Base-by-base conservation (phyloP, 2,113 vertebrate genomes). In the Pelecanus crispus region DNA sequence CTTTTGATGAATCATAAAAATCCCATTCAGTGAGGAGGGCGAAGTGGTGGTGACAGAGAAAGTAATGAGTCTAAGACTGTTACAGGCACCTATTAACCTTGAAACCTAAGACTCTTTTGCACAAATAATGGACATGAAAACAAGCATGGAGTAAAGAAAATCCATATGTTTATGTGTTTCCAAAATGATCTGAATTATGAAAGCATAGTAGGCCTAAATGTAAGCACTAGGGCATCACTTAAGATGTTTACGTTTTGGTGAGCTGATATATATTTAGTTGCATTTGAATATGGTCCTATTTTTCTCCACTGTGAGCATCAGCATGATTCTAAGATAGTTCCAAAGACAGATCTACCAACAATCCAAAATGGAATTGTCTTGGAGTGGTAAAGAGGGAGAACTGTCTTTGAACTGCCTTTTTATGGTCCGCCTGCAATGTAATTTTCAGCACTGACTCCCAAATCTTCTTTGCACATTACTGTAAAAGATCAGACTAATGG, bases 161-260 rank as follows among this genome's bases (percentile, higher is more conserved):
- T 12, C 22, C 40, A 28, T 44, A 29, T 55, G 9, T 67, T 70
- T 25, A 45, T 25, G 15, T 32, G 31, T 89, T 91, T 93, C 58
- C 28, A 86, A 84, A 95, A 71, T 74, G 38, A 15, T 77, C 31
- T 70, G 42, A 87, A 58, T 78, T 81, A 67, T 74, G 38, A 84
- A 81, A 84, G 10, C 21, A 40, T 10, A 31, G 19, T 36, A 65
- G 8, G 29, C 66, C 34, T 65, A 28, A 34, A 18, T 52, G 40
- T 32, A 52, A 92, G 40, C 31, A 65, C 42, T 70, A 84, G 70
- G 19, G 19, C 34, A 70, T 53, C 36, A 70, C 40, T 68, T 67
- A 63, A 29, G 11, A 24, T 17, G 2, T 36, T 77, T 47, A 25
- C 63, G 19, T 26, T 83, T 88, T 44, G 25, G 34, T 62, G 18